Evolutionary conservation across 2,888 invertebrate genomes (phyloP).

Genomic region (Tetrapedia diversipes): DNA sequence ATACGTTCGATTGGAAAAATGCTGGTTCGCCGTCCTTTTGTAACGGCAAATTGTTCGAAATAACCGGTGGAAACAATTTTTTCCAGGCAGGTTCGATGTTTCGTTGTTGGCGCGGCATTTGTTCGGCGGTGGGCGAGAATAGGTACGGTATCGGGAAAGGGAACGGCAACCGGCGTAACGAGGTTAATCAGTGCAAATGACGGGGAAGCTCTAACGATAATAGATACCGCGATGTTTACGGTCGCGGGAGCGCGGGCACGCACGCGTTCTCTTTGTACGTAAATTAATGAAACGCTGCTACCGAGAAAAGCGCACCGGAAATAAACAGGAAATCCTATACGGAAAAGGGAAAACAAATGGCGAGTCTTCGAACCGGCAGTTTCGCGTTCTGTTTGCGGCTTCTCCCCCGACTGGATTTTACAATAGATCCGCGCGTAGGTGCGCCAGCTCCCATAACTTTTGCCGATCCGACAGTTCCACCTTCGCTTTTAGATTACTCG

Average conservation of each 20-base stretch:
- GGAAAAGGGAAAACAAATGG: not conserved
- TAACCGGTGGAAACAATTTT: slow-evolving; percentile 1
- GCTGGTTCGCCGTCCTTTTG: not conserved
- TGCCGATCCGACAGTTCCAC: not conserved
- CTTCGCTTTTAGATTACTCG: not conserved
- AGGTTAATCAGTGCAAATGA: slow-evolving; percentile 29
- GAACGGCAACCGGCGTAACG: slow-evolving; percentile 12
- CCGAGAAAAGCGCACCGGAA: slow-evolving; percentile 16
- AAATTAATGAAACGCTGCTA: slow-evolving; percentile 46
- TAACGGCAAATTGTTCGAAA: not conserved
- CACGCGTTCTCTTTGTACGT: slow-evolving; percentile 24
- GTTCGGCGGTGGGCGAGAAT: not conserved
- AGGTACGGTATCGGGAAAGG: not conserved
- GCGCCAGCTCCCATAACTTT: no score
- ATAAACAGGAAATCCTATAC: slow-evolving; percentile 33
- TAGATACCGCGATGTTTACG: slow-evolving; percentile 16
- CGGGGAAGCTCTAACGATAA: slow-evolving; percentile 26
- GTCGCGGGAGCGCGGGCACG: not conserved
- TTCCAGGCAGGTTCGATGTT: not conserved
- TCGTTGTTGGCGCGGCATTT: not conserved
- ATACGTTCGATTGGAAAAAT: not conserved
- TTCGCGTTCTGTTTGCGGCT: not conserved
- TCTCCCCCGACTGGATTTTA: not conserved
- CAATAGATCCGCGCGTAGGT: not conserved
- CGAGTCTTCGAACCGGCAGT: not conserved